Conservation (phyloP, 2,797 vertebrate species). For the Vireo griseus region DNA sequence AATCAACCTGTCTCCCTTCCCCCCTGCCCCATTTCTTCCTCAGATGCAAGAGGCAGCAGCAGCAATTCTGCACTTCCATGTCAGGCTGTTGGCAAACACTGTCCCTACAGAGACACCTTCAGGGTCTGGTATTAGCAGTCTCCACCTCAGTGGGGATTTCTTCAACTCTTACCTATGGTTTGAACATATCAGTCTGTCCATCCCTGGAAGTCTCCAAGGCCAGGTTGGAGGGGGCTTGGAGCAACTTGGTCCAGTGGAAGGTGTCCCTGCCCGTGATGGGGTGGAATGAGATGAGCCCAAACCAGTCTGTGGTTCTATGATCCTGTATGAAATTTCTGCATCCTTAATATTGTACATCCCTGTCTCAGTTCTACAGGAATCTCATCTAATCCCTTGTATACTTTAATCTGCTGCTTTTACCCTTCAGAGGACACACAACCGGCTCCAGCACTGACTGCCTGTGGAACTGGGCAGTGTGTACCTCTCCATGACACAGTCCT, state of each 20-base stretch:
- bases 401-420: not conserved
- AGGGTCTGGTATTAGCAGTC: not conserved
- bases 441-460: too few relatives aligned
- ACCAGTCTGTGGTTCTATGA: not conserved
- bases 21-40: not conserved
- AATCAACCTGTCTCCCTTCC: not conserved
- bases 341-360: not conserved
- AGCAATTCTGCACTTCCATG: not conserved
- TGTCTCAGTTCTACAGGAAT: not conserved
- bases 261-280: not conserved
- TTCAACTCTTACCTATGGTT: not conserved
- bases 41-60: not conserved
- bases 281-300: not conserved
- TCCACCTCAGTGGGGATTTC: not conserved
- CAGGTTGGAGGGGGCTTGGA: not conserved
- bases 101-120: not conserved
- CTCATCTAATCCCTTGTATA: not conserved
- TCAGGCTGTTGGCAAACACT: not conserved
- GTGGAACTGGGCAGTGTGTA: not conserved
- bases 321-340: not conserved
- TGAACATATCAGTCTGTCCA: not conserved
- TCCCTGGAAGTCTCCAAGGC: not conserved
- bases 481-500: not conserved
- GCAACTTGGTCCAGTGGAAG: not conserved
- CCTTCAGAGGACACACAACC: rapidly evolving